Percentiles rank a stretch among this genome's conserved stretches.
Conservation (phyloP, 2,888 invertebrate species). For the Brenthis ino region DNA sequence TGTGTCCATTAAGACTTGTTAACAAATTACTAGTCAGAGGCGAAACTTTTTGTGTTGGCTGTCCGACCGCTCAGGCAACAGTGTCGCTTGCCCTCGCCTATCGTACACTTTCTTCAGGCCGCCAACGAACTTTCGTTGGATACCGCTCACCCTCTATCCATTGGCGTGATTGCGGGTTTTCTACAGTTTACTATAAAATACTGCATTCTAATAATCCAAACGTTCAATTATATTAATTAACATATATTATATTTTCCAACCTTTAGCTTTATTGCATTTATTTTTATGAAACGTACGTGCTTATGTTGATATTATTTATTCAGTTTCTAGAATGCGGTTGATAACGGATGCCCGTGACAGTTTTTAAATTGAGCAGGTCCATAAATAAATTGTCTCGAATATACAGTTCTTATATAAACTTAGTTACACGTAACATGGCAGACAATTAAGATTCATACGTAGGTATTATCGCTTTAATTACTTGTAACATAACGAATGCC, state of each 20-base stretch:
- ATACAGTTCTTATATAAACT: constrained; percentile 33
- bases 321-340: neutral
- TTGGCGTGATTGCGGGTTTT: constrained; percentile 7
- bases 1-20: constrained; percentile 29
- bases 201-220: too few relatives aligned
- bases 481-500: constrained; percentile 32
- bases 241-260: too few relatives aligned
- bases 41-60: constrained; percentile 53
- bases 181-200: neutral
- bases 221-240: too few relatives aligned
- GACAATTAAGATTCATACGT: constrained; percentile 40
- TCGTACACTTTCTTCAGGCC: constrained; percentile 61
- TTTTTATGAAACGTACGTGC: neutral
- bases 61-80: constrained; percentile 55
- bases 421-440: constrained; percentile 35
- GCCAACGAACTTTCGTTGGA: constrained; percentile 57
- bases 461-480: constrained; percentile 39
- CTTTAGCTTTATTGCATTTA: too few relatives aligned
- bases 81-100: constrained; percentile 48
- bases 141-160: constrained; percentile 46
- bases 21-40: constrained; percentile 38
- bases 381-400: constrained; percentile 19
- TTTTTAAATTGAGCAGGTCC: constrained; percentile 1
- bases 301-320: neutral
- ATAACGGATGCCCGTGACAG: neutral